Base-by-base conservation (phyloP, 2,797 vertebrate species). In the Sternarchorhynchus goeldii region DNA sequence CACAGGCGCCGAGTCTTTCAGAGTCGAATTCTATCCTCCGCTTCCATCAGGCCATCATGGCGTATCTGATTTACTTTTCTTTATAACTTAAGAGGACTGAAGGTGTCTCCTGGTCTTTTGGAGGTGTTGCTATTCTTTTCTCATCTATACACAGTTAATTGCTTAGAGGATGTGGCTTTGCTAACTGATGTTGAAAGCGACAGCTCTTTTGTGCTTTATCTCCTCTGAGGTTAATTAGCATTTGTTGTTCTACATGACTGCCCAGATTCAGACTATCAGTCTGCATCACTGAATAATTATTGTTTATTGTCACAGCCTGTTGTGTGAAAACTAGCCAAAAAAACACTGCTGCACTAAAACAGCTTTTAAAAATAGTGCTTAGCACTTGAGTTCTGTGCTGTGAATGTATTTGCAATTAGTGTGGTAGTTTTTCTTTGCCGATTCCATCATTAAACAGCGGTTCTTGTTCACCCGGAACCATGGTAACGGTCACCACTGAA, bases 181-280 rank as follows among this genome's bases (percentile, higher is more conserved):
- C 65, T 73, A 76, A 83, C 78, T 76, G 75, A 81, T 84, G 82
- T 77, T 78, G 73, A 84, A 84, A 75, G 71, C 59, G 66, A 81
- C 76, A 76, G 60, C 77, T 67, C 45, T 62, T 79, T 76, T 84
- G 63, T 77, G 53, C 59, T 77, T 64, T 75, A 65, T 80, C 60
- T 83, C 82, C 79, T 76, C 21, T 18, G 76, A 80, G 82, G 80
- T 82, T 85, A 86, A 85, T 87, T 85, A 85, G 81, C 70, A 71
- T 81, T 65, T 72, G 63, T 83, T 84, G 84, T 80, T 83, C 64
- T 82, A 79, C 81, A 82, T 80, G 72, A 36, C 77, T 84, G 76
- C 64, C 10, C 76, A 69, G 59, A 76, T 83, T 68, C 69, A 83
- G 34, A 70, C 68, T 59, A 73, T 74, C 78, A 73, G 76, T 39